phyloP scores from a whole-genome alignment of 2,797 vertebrate species.

The Sorex maritimensis region DNA sequence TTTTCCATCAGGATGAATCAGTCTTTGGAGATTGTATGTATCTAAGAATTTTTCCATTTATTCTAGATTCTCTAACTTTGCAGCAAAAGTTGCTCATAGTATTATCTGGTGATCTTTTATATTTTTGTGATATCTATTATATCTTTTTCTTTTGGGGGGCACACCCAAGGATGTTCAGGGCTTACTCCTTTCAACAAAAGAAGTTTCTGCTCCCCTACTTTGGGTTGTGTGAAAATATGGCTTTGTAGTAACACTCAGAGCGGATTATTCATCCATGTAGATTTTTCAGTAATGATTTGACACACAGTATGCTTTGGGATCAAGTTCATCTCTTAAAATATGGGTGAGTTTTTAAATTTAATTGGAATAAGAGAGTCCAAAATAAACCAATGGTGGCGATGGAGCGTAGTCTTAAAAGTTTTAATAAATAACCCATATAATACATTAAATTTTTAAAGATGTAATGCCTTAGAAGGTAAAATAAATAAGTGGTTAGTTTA shows the following conservation, averaged over 20 bases:
- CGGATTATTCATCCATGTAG: background rate
- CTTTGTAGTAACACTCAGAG: background rate
- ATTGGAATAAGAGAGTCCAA: constrained; percentile 30
- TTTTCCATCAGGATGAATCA: too few species aligned
- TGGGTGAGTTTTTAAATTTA: background rate
- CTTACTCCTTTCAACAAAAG: background rate
- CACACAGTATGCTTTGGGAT: background rate
- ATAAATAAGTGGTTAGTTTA: background rate
- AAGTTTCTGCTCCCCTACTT: background rate
- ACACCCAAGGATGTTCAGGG: too few species aligned
- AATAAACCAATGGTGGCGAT: constrained; percentile 1
- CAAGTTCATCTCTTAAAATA: background rate
- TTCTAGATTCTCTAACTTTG: too few species aligned
- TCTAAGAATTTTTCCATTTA: too few species aligned
- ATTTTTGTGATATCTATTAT: too few species aligned
- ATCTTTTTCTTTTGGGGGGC: too few species aligned
- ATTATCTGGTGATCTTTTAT: too few species aligned
- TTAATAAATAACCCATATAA: constrained; percentile 6
- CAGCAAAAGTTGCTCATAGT: too few species aligned
- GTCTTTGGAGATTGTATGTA: too few species aligned
- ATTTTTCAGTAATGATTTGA: background rate
- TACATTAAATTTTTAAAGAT: background rate
- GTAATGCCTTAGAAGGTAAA: background rate
- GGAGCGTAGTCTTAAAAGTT: background rate
- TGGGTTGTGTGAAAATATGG: background rate